These are phyloP conservation scores for Rafetus swinhoei DNA, from an alignment of 2,113 vertebrate species.

Conservation along the genomic window DNA sequence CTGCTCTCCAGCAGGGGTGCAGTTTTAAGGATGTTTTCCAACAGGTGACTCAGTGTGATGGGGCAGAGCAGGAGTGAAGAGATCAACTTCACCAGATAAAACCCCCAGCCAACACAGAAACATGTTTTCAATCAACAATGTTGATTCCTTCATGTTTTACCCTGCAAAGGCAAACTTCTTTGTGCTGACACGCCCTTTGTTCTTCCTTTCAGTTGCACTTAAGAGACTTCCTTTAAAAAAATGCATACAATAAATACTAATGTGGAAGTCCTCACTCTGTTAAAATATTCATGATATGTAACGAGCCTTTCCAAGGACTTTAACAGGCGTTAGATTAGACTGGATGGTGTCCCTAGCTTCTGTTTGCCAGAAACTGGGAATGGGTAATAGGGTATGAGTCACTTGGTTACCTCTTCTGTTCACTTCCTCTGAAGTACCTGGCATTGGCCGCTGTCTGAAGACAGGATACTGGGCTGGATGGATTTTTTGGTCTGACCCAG, in stretches of 20 bases:
- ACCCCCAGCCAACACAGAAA: background rate
- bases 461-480: no score
- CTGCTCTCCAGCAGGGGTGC: conserved; percentile 2
- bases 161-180: background rate
- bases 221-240: background rate
- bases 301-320: background rate
- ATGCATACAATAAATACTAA: background rate
- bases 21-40: background rate
- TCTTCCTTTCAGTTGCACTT: background rate
- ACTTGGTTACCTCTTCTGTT: no score
- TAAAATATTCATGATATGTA: background rate
- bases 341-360: background rate
- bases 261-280: background rate
- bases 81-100: background rate
- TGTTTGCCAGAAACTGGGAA: no score
- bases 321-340: background rate
- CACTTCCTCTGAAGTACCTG: no score
- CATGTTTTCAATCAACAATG: background rate
- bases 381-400: no score
- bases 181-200: background rate
- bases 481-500: no score
- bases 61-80: background rate
- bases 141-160: conserved; percentile 1
- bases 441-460: no score
- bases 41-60: background rate